These are phyloP conservation scores for Cyclina sinensis DNA, from an alignment of 1,140 invertebrate species.

Conservation along the genomic window DNA sequence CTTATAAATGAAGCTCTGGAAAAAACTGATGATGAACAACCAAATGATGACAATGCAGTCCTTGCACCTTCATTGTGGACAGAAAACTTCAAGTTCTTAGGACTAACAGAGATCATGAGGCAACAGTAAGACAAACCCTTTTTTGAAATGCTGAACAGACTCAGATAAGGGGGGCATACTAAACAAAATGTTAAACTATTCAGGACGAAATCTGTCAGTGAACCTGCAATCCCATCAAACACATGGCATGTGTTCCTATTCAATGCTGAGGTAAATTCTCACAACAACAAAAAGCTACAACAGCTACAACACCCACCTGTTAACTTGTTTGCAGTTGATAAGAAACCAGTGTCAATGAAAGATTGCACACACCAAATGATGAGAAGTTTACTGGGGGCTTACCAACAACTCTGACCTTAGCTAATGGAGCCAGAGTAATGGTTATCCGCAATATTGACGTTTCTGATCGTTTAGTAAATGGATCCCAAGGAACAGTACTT, in stretches of 20 bases:
- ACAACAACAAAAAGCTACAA: background rate
- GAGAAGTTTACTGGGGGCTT: background rate
- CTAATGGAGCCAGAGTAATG: constrained; percentile 24
- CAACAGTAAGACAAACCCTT: constrained; percentile 9
- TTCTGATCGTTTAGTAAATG: constrained; percentile 33
- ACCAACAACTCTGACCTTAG: background rate
- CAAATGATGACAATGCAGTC: too few species aligned
- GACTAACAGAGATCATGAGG: constrained; percentile 31
- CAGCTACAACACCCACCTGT: background rate
- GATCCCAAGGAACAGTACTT: constrained; percentile 31
- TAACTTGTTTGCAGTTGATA: background rate
- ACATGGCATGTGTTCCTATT: background rate
- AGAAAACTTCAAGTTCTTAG: background rate
- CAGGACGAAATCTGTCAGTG: background rate
- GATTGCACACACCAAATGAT: background rate
- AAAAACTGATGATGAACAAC: background rate
- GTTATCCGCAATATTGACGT: constrained; percentile 17
- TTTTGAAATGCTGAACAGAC: background rate
- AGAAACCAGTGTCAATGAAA: background rate
- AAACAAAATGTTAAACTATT: background rate
- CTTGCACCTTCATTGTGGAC: background rate
- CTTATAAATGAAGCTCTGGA: background rate
- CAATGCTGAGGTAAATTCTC: background rate
- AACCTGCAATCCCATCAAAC: background rate
- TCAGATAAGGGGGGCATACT: background rate